Evolutionary conservation across 2,888 invertebrate genomes (phyloP), one percentile per base, ranked within the genome.

Genomic region (Lasioglossum pauxillum): DNA sequence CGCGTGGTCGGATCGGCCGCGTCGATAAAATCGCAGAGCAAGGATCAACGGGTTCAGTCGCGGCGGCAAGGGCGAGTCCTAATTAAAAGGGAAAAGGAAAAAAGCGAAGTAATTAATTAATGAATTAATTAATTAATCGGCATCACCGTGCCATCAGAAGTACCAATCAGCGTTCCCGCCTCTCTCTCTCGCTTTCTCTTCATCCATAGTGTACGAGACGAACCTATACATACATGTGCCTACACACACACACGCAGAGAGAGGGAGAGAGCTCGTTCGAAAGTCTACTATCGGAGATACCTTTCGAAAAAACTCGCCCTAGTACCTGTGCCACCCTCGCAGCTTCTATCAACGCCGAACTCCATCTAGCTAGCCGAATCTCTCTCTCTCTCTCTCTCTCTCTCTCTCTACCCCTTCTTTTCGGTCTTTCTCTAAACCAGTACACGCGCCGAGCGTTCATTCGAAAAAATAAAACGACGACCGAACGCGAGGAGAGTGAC

Each of bases 101-200:
- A 80, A 76, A 67, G 79, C 82, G 77, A 74, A 86, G 89, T 89
- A 90, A 90, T 87, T 85, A 90, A 91, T 90, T 86, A 89, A 91
- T 91, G 85, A 88, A 89, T 91, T 87, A 87, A 86, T 87, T 90
- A 84, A 88, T 91, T 85, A 86, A 88, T 88, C 88, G 82, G 81
- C 82, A 85, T 85, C 89, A 64, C 82, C 53, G 80, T 78, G 73
- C 87, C 84, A 75, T 90, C 78, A 84, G 86, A 90, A 90, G 83
- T 88, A 82, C 78, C 80, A 85, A 85, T 82, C 85, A 88, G 72
- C 78, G 69, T 74, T 75, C 67, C 60, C 72, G 60, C 27, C 75
- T 72, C 73, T 49, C 41, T 38, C 64, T 27, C 75, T 16, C 38
- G 27, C 64, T 60, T 44, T n/a, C n/a, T n/a, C 72, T 44, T 44